These are phyloP conservation scores for Melanophora roralis DNA, from an alignment of 2,888 invertebrate species.

Conservation along the genomic window DNA sequence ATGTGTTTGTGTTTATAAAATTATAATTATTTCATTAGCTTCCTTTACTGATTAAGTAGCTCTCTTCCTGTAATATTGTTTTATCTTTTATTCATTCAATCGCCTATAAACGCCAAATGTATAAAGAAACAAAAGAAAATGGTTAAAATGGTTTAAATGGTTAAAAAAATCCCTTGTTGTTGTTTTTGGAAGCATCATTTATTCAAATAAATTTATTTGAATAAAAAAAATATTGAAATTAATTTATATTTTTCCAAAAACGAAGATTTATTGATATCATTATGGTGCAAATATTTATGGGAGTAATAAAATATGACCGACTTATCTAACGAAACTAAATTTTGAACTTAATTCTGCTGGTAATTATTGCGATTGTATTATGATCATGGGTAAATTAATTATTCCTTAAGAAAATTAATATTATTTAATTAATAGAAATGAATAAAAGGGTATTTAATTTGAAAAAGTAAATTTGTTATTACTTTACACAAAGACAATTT, in stretches of 20 bases:
- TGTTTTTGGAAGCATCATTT: constrained; percentile 17
- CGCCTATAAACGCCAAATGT: constrained; percentile 20
- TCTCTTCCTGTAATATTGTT: constrained; percentile 2
- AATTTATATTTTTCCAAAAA: constrained; percentile 25
- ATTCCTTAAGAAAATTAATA: not conserved
- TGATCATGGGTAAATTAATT: not conserved
- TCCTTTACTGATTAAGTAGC: not conserved
- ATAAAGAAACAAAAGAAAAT: not conserved
- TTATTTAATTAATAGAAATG: not conserved
- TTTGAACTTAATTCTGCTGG: not conserved
- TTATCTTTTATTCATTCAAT: constrained; percentile 53
- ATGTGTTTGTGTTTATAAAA: not conserved
- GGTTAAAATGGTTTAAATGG: too few species aligned
- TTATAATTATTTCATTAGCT: constrained; percentile 51
- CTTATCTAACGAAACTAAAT: not conserved
- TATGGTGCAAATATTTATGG: not conserved
- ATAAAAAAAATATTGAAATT: constrained; percentile 35
- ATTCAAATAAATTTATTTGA: constrained; percentile 20
- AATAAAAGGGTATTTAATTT: not conserved
- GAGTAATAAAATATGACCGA: not conserved
- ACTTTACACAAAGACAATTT: not conserved
- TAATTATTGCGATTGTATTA: not conserved
- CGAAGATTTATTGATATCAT: constrained; percentile 16
- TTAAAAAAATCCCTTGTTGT: not conserved
- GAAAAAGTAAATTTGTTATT: too few species aligned